Evolutionary conservation across 2,113 vertebrate genomes (phyloP).

Genomic region (Brienomyrus brachyistius): DNA sequence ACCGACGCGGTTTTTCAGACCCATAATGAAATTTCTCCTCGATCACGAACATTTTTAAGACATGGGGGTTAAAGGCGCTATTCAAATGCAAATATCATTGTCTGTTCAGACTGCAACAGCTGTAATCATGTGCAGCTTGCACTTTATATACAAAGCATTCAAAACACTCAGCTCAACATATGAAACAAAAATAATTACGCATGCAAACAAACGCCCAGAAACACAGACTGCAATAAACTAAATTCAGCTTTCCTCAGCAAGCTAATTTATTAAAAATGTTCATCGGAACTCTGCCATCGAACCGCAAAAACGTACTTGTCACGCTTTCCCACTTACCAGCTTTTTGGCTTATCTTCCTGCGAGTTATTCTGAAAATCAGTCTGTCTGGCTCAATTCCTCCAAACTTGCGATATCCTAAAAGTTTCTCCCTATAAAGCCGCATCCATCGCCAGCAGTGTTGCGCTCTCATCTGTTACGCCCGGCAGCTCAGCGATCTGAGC

Average conservation of each 20-base stretch:
- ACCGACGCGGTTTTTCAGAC: neutral
- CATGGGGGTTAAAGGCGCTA: neutral
- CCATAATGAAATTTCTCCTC: neutral
- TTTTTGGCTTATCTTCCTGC: neutral
- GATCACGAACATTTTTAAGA: neutral
- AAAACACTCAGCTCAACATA: neutral
- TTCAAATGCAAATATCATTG: slow-evolving; percentile 16
- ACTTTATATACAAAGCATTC: neutral
- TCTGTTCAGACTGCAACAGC: slow-evolving; percentile 14
- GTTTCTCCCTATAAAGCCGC: neutral
- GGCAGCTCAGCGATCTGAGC: neutral
- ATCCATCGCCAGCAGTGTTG: neutral
- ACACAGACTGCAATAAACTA: neutral
- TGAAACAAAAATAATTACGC: neutral
- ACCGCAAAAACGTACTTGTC: neutral
- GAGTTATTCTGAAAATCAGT: neutral
- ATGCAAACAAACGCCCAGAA: neutral
- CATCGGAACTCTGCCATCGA: neutral
- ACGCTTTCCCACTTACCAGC: neutral
- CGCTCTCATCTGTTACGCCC: neutral
- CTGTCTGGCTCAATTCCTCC: neutral
- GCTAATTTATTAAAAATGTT: neutral
- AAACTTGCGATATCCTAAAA: neutral
- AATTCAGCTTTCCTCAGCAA: neutral
- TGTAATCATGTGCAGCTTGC: slow-evolving; percentile 2